Evolutionary conservation across 2,113 vertebrate species (phyloP).

Genomic region (Ornithorhynchus anatinus): DNA sequence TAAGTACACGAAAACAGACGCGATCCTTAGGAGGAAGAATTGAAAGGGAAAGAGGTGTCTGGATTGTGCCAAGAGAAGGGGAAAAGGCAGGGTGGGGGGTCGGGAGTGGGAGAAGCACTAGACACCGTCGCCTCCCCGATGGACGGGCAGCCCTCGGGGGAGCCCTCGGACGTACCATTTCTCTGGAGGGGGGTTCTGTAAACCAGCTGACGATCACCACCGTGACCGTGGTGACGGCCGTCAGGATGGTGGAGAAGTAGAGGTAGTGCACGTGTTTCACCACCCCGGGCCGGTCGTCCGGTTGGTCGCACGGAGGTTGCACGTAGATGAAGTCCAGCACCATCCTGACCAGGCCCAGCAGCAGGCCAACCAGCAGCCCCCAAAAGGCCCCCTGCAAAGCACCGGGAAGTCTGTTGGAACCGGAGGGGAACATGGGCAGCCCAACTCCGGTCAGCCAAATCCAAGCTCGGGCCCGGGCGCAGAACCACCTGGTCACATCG

Average conservation of each 20-base stretch:
- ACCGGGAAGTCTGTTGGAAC: background rate
- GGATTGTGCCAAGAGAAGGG: too few relatives aligned
- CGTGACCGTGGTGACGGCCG: constrained; percentile 69
- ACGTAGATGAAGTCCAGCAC: constrained; percentile 88
- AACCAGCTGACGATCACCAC: constrained; percentile 78
- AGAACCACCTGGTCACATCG: too few relatives aligned
- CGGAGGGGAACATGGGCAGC: accelerated
- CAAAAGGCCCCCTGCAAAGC: constrained; percentile 87
- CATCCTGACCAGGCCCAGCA: constrained; percentile 82
- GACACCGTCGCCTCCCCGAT: too few relatives aligned
- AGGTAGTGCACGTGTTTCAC: constrained; percentile 90
- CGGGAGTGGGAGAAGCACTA: too few relatives aligned
- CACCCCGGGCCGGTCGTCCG: constrained; percentile 76
- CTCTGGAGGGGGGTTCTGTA: constrained; percentile 73
- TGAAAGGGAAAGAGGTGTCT: too few relatives aligned
- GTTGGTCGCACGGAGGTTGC: constrained; percentile 81
- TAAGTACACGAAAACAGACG: too few relatives aligned
- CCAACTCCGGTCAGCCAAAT: background rate
- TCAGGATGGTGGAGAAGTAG: constrained; percentile 91
- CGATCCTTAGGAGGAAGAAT: too few relatives aligned
- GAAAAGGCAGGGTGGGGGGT: too few relatives aligned
- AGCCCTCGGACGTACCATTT: constrained; percentile 72
- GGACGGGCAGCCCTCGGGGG: too few relatives aligned
- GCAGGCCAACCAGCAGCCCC: constrained; percentile 81
- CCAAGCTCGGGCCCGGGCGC: too few relatives aligned